Percentiles rank a stretch among this genome's conserved stretches.
phyloP scores from a whole-genome alignment of 2,797 vertebrate genomes.

The Sciaenops ocellatus region DNA sequence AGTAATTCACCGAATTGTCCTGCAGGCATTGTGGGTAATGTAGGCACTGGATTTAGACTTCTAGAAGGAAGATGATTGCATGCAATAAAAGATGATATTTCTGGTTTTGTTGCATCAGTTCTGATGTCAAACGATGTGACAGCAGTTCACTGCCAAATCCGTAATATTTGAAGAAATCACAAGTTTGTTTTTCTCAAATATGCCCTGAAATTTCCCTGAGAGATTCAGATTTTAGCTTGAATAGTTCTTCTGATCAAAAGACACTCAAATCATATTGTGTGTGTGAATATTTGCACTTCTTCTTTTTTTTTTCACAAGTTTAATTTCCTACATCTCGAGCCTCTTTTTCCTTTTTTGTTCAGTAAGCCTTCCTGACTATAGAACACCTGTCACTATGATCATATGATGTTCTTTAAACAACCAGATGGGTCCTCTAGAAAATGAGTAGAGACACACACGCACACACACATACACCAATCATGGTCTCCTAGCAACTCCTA shows the following conservation, averaged over 20 bases:
- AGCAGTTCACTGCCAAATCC: background rate
- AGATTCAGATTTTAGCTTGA: background rate
- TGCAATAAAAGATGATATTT: background rate
- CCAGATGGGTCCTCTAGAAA: constrained; percentile 72
- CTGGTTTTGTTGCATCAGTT: background rate
- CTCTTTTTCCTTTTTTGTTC: constrained; percentile 27
- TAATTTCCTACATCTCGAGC: constrained; percentile 12
- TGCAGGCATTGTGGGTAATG: background rate
- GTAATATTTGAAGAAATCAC: background rate
- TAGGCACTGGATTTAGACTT: background rate
- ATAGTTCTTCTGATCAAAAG: background rate
- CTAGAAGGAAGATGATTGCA: background rate
- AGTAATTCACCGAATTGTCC: too few relatives aligned
- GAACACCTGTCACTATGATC: constrained; percentile 70
- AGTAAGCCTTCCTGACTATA: constrained; percentile 39
- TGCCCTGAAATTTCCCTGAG: background rate
- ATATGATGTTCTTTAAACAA: constrained; percentile 67
- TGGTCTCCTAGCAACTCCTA: constrained; percentile 81
- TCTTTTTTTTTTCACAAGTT: background rate
- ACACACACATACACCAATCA: constrained; percentile 47
- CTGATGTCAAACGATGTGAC: background rate
- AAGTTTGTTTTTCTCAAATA: constrained; percentile 17
- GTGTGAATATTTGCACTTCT: constrained; percentile 6
- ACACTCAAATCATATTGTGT: background rate
- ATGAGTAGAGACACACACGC: constrained; percentile 46